Base-by-base conservation (phyloP, 2,888 invertebrate species). In the Diaphora mendica region DNA sequence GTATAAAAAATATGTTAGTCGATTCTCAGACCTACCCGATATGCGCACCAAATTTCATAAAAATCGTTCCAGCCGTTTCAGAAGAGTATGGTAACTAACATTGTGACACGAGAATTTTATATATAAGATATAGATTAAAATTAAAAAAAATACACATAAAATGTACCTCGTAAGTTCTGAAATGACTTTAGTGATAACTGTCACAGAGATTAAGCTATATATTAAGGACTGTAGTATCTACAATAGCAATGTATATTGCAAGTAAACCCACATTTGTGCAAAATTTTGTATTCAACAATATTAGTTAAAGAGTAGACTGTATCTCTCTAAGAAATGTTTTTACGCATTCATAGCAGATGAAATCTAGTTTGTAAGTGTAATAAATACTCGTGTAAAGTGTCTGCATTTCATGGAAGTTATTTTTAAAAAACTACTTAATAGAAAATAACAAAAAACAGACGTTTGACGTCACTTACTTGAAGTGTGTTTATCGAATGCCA, bases 381-480 rank as follows among this genome's bases (percentile, higher is more conserved):
- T 59, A 66, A 59, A 59, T 71, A 39, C 42, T 42, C 26, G 42
- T 42, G 3, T 71, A 71, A 65, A 39, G 20, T 64, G 42, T 59
- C 59, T 65, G 66, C 30, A 35, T 70, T 51, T 20, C 42, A 59
- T 48, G 7, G 13, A n/a, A 44, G n/a, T 62, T 62, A 68, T 67
- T 44, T 44, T 51, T 62, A 8, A 15, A 67, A 72, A 71, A 64
- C 48, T 68, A 64, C 64, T 64, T 51, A 48, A 68, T 30, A 64
- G 62, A 35, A 64, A 55, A 44, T 20, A 76, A 51, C 48, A 67
- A 30, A 68, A 72, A 72, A 48, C 62, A 72, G 72, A 68, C 35
- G 15, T 62, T 62, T n/a, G 26, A 39, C 33, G 23, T 66, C 65
- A 55, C 26, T 48, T 39, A n/a, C 64, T 44, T 62, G 42, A 65